Evolutionary conservation across 2,888 invertebrate genomes (phyloP).

Genomic region (Oscheius sp.): DNA sequence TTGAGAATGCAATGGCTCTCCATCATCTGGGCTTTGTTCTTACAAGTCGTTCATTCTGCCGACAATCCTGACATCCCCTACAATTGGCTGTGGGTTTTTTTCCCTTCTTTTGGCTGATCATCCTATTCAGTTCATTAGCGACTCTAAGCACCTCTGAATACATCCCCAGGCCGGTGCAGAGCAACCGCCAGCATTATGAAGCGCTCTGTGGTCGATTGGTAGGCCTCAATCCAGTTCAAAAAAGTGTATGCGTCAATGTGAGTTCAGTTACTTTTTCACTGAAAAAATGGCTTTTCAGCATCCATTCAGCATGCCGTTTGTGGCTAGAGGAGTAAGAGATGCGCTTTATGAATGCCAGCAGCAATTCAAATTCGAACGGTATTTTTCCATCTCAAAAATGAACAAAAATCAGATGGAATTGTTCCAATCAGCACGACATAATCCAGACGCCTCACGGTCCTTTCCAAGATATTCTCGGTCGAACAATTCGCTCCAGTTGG

Average conservation of each 20-base stretch:
- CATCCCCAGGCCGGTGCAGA: conserved; percentile 33
- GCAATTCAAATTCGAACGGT: conserved; percentile 72
- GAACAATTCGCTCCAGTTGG: conserved; percentile 56
- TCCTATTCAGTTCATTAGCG: conserved; percentile 39
- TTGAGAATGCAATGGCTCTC: conserved; percentile 19
- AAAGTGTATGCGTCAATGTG: conserved; percentile 50
- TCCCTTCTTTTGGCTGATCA: not conserved
- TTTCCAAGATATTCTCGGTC: conserved; percentile 64
- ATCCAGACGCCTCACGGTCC: conserved; percentile 53
- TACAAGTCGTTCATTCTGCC: not conserved
- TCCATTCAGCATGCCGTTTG: conserved; percentile 74
- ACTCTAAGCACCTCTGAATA: conserved; percentile 43
- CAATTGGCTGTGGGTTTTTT: conserved; percentile 32
- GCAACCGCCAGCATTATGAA: conserved; percentile 43
- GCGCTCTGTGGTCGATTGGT: conserved; percentile 47
- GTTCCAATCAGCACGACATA: conserved; percentile 68
- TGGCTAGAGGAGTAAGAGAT: conserved; percentile 74
- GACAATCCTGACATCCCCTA: conserved; percentile 24
- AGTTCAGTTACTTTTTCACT: not conserved
- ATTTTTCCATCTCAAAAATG: not conserved
- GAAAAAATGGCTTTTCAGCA: no score
- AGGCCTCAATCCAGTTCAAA: conserved; percentile 57
- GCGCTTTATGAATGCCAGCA: conserved; percentile 75
- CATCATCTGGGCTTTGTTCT: conserved; percentile 1
- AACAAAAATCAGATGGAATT: conserved; percentile 74